These are phyloP conservation scores for Tetrax tetrax DNA, from an alignment of 2,113 vertebrate species.

Conservation along the genomic window DNA sequence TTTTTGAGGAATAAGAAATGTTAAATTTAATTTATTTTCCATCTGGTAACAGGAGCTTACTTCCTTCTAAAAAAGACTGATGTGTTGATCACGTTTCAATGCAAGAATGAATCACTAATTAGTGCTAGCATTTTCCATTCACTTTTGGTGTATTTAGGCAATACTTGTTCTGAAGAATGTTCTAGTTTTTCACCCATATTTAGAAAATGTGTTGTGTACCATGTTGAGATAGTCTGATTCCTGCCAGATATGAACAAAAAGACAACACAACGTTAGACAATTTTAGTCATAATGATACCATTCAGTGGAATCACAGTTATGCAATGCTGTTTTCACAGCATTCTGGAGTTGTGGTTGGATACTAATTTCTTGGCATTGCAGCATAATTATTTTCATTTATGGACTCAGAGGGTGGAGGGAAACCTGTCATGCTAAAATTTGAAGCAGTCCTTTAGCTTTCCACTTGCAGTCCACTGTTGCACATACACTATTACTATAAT, in stretches of 20 bases:
- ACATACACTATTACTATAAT: neutral
- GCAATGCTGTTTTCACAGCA: slow-evolving; percentile 3
- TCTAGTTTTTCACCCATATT: slow-evolving; percentile 56
- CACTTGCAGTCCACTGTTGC: neutral
- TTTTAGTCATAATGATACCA: slow-evolving; percentile 54
- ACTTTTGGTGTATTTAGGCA: slow-evolving; percentile 36
- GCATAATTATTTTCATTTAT: slow-evolving; percentile 34
- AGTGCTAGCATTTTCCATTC: slow-evolving; percentile 62
- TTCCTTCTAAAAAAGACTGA: slow-evolving; percentile 42
- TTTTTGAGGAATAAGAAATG: neutral
- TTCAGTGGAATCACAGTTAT: slow-evolving; percentile 8
- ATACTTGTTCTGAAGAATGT: slow-evolving; percentile 42
- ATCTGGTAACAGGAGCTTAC: slow-evolving; percentile 16
- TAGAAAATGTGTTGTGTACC: slow-evolving; percentile 51
- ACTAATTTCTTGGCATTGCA: slow-evolving; percentile 32
- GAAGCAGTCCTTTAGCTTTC: neutral
- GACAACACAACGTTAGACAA: slow-evolving; percentile 21
- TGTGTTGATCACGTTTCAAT: slow-evolving; percentile 45
- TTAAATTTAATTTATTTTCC: neutral
- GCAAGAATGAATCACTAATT: slow-evolving; percentile 56
- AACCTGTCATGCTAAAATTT: neutral
- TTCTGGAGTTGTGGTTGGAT: neutral
- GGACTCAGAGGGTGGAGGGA: neutral
- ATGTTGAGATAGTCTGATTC: slow-evolving; percentile 34
- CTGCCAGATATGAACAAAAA: slow-evolving; percentile 63